phyloP scores from a whole-genome alignment of 2,888 invertebrate genomes.

The Trichacis sp. region DNA sequence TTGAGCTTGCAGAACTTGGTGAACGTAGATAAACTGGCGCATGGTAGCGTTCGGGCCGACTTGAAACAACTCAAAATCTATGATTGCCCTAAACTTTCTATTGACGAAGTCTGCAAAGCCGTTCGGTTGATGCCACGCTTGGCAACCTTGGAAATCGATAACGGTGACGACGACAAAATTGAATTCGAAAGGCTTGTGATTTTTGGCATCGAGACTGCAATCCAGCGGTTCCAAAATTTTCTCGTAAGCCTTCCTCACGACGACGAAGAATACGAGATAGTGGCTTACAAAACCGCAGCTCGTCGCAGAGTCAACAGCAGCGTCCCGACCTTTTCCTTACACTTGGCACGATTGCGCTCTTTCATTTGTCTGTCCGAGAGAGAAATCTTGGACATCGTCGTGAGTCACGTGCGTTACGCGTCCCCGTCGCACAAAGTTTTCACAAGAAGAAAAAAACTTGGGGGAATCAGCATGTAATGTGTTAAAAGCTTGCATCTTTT shows the following conservation, averaged over 20 bases:
- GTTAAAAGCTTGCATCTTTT: no score
- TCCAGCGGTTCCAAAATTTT: background rate
- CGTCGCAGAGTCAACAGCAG: background rate
- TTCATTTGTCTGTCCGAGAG: background rate
- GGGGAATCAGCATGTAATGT: no score
- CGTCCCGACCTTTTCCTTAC: background rate
- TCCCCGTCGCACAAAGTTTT: background rate
- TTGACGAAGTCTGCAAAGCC: background rate
- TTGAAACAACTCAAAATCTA: background rate
- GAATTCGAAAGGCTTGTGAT: background rate
- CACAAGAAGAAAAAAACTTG: background rate
- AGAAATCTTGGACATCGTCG: background rate
- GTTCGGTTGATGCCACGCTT: background rate
- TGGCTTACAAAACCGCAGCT: background rate
- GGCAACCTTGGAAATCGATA: background rate
- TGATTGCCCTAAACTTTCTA: background rate
- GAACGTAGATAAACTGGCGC: background rate
- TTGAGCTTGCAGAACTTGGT: background rate
- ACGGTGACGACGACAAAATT: background rate
- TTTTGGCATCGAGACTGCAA: background rate
- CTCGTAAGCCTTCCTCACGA: background rate
- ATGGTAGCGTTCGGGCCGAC: background rate
- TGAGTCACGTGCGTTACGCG: background rate
- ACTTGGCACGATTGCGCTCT: background rate
- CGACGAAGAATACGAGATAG: background rate